phyloP scores from a whole-genome alignment of 53 echinoderm and acorn worm genomes.

The Antedon mediterranea region DNA sequence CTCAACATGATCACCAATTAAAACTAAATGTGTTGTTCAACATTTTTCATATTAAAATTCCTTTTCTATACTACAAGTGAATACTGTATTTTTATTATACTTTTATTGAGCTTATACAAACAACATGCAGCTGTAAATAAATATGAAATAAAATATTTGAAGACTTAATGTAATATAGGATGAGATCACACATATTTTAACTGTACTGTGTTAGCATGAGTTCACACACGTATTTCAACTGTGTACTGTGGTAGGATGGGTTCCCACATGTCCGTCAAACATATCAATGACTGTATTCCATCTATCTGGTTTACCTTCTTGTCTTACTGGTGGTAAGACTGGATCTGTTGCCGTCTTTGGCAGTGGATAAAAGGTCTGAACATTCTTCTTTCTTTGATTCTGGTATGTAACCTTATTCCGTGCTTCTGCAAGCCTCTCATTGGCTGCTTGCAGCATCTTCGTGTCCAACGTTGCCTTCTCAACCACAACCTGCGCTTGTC shows the following conservation, averaged over 20 bases:
- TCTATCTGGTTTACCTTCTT: constrained; percentile 69
- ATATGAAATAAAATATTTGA: too few species aligned
- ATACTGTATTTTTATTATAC: too few species aligned
- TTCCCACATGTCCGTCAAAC: constrained; percentile 87
- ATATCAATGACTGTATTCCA: constrained; percentile 75
- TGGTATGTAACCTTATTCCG: constrained; percentile 41
- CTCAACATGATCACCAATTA: too few species aligned
- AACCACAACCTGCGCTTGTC: constrained; percentile 72
- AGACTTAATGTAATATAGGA: too few species aligned
- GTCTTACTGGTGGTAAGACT: constrained; percentile 62
- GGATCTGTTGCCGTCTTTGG: constrained; percentile 80
- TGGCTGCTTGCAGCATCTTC: constrained; percentile 50
- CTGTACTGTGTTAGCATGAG: too few species aligned
- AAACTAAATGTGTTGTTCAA: too few species aligned
- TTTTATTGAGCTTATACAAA: too few species aligned
- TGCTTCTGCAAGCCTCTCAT: constrained; percentile 54
- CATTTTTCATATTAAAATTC: too few species aligned
- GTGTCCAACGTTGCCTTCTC: constrained; percentile 72
- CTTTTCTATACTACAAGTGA: too few species aligned
- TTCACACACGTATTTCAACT: not conserved
- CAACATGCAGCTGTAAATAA: too few species aligned
- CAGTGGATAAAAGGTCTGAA: constrained; percentile 71
- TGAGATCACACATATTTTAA: too few species aligned
- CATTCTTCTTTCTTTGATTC: constrained; percentile 47
- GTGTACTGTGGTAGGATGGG: constrained; percentile 43